phyloP scores from a whole-genome alignment of 53 echinoderm and acorn worm species.

The Temnopleurus reevesii region DNA sequence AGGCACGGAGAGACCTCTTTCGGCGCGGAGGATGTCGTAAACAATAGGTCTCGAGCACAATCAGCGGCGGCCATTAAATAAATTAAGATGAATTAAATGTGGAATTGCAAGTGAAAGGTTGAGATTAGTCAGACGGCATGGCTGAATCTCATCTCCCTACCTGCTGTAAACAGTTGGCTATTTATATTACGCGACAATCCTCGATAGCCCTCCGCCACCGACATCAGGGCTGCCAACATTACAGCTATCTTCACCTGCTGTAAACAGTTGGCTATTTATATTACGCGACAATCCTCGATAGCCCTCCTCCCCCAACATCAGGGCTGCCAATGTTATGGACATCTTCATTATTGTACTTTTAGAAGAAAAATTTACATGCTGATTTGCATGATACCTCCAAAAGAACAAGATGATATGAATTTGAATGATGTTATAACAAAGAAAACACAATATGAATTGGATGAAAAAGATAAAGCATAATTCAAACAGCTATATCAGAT shows the following conservation, averaged over 20 bases:
- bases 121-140: constrained; percentile 21
- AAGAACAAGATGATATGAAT: no score
- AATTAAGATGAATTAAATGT: constrained; percentile 57
- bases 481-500: no score
- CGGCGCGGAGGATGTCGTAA: constrained; percentile 47
- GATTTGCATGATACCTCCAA: no score
- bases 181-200: constrained; percentile 29
- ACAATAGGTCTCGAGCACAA: constrained; percentile 43
- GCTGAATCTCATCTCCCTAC: constrained; percentile 4
- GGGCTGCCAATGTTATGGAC: no score
- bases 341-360: no score
- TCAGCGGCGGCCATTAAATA: constrained; percentile 56
- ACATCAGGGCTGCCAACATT: no score
- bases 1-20: constrained; percentile 44
- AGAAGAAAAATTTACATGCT: no score
- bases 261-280: constrained; percentile 46
- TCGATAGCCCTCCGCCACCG: neutral
- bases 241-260: constrained; percentile 2
- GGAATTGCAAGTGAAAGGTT: constrained; percentile 48
- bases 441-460: no score
- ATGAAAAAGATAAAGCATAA: no score
- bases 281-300: constrained; percentile 15
- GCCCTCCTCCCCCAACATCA: neutral
- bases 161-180: constrained; percentile 39
- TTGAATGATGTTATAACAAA: no score